Conservation (phyloP, 2,113 vertebrate genomes). For the Pterocles orientalis region DNA sequence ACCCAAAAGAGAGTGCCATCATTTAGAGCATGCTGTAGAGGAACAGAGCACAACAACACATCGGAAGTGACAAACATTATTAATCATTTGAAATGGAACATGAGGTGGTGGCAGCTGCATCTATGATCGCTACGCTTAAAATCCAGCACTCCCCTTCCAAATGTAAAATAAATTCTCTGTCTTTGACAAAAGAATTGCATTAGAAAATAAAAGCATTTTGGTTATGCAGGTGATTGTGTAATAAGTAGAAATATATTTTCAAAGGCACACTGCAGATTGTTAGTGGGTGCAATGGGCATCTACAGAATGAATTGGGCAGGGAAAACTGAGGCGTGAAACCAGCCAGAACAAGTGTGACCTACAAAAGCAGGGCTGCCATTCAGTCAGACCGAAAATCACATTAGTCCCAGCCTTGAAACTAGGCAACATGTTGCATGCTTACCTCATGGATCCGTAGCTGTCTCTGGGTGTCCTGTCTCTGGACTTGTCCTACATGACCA, state of each 20-base stretch:
- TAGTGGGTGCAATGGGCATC: background rate
- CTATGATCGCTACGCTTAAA: constrained; percentile 42
- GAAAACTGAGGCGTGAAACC: background rate
- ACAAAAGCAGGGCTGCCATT: background rate
- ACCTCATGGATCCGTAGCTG: background rate
- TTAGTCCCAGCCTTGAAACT: background rate
- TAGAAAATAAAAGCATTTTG: background rate
- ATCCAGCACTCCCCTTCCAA: constrained; percentile 33
- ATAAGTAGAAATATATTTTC: background rate
- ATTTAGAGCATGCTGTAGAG: constrained; percentile 50
- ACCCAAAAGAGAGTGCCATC: constrained; percentile 47
- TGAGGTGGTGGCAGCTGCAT: constrained; percentile 73
- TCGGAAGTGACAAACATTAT: constrained; percentile 74
- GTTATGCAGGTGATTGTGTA: background rate
- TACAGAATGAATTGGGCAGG: background rate
- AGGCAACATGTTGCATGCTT: background rate
- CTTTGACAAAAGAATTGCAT: background rate
- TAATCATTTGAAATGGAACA: constrained; percentile 73
- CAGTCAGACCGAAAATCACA: background rate
- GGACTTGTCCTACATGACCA: background rate
- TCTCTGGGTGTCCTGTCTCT: background rate
- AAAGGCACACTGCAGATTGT: background rate
- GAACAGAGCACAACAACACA: constrained; percentile 43
- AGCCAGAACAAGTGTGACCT: background rate
- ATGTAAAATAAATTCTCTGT: constrained; percentile 1